These are phyloP conservation scores for Prosapia bicincta DNA, from an alignment of 2,888 invertebrate species.

Conservation along the genomic window DNA sequence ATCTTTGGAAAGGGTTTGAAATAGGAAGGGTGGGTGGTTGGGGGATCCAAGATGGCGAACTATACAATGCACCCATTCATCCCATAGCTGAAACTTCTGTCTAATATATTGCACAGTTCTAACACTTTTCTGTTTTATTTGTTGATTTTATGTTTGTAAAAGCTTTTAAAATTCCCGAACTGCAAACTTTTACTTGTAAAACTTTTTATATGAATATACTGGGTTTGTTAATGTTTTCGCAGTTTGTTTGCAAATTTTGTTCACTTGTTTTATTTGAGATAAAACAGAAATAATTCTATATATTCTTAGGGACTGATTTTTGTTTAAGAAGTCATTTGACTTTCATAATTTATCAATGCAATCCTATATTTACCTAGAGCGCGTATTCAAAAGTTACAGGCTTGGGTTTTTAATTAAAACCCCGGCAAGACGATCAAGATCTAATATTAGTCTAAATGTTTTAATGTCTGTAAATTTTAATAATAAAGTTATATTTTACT, in stretches of 20 bases:
- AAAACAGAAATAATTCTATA: not conserved
- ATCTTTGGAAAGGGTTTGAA: slow-evolving; percentile 18
- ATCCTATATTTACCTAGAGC: no score
- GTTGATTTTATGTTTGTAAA: slow-evolving; percentile 16
- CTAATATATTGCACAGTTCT: slow-evolving; percentile 8
- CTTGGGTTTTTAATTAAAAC: no score
- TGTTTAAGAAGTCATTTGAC: no score
- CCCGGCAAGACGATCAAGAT: no score
- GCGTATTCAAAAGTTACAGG: no score
- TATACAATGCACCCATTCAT: slow-evolving; percentile 14
- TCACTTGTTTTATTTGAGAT: not conserved
- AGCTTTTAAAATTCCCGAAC: not conserved
- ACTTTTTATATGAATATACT: slow-evolving; percentile 2
- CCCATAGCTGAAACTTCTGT: slow-evolving; percentile 7
- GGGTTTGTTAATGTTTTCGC: not conserved
- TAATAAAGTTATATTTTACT: no score
- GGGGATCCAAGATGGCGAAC: slow-evolving; percentile 17
- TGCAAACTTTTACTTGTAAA: not conserved
- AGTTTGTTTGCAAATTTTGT: not conserved
- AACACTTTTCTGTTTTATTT: slow-evolving; percentile 23
- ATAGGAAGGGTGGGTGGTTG: slow-evolving; percentile 9
- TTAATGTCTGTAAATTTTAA: no score
- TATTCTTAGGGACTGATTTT: no score
- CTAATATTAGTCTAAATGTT: no score
- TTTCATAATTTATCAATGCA: no score